phyloP scores from a whole-genome alignment of 1,140 invertebrate species.

The Planococcus citri region DNA sequence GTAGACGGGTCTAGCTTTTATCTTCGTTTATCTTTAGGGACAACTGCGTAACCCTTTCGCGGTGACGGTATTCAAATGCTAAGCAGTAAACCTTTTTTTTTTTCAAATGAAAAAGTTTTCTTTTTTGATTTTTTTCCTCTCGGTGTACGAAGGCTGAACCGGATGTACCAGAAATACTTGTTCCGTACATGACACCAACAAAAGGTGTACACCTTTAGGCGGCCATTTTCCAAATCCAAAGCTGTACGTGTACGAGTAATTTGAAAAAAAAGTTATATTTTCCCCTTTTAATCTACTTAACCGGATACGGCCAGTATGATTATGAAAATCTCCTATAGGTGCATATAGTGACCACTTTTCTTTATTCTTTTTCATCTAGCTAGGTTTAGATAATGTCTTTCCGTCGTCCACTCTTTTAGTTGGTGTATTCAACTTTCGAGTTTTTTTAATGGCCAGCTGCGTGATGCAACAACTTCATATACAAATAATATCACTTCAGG shows the following conservation, averaged over 20 bases:
- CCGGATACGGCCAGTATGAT: neutral
- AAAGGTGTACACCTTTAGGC: constrained; percentile 14
- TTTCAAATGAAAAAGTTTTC: constrained; percentile 12
- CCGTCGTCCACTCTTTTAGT: neutral
- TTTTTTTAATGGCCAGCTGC: no score
- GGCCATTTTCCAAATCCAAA: constrained; percentile 12
- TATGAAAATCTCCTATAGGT: neutral
- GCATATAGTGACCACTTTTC: neutral
- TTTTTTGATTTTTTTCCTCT: constrained; percentile 4
- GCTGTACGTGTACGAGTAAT: neutral
- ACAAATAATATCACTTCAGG: no score
- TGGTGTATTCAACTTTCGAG: no score
- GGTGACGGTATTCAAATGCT: constrained; percentile 17
- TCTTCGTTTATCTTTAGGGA: constrained; percentile 1
- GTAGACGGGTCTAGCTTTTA: neutral
- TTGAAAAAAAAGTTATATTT: neutral
- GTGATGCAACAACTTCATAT: no score
- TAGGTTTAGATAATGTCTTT: no score
- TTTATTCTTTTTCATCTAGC: no score
- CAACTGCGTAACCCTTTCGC: constrained; percentile 19
- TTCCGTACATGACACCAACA: constrained; percentile 19
- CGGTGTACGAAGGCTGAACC: neutral
- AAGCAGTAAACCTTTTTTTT: neutral
- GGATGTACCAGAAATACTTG: constrained; percentile 20
- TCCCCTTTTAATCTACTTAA: neutral